phyloP scores from a whole-genome alignment of 2,888 invertebrate genomes.

The Andrena trimmerana region DNA sequence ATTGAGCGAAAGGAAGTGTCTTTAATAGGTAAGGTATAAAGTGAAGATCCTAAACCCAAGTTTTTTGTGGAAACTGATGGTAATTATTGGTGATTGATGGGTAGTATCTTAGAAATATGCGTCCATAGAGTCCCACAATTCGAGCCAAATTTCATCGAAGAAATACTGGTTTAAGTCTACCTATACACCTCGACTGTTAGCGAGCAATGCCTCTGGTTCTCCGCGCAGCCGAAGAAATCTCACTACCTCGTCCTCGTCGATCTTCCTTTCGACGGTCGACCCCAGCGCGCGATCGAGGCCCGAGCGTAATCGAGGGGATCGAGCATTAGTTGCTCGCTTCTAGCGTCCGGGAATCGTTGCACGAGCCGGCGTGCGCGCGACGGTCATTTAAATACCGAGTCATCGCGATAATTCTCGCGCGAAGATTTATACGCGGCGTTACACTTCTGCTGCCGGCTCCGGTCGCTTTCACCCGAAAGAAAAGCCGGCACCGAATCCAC shows the following conservation, averaged over 20 bases:
- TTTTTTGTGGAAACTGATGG: too few relatives aligned
- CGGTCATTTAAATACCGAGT: constrained; percentile 43
- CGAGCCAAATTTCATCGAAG: too few relatives aligned
- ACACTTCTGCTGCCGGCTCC: constrained; percentile 27
- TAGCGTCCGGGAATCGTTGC: constrained; percentile 30
- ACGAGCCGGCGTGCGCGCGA: constrained; percentile 14
- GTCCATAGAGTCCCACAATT: too few relatives aligned
- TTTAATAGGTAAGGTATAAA: background rate
- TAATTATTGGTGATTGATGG: too few relatives aligned
- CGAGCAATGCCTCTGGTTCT: too few relatives aligned
- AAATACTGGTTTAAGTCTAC: too few relatives aligned
- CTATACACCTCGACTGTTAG: too few relatives aligned
- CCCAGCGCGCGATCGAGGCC: constrained; percentile 4
- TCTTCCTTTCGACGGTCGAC: constrained; percentile 13
- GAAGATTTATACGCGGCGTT: constrained; percentile 47
- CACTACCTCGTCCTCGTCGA: constrained; percentile 5
- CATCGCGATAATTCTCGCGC: constrained; percentile 50
- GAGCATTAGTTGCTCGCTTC: background rate
- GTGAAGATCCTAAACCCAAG: too few relatives aligned
- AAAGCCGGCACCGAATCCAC: constrained; percentile 43
- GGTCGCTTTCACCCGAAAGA: constrained; percentile 58
- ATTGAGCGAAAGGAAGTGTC: background rate
- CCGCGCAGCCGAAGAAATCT: too few relatives aligned
- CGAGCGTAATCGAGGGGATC: constrained; percentile 1
- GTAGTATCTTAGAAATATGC: too few relatives aligned